These are phyloP conservation scores for Planococcus citri DNA, from an alignment of 1,140 invertebrate species.

Conservation along the genomic window DNA sequence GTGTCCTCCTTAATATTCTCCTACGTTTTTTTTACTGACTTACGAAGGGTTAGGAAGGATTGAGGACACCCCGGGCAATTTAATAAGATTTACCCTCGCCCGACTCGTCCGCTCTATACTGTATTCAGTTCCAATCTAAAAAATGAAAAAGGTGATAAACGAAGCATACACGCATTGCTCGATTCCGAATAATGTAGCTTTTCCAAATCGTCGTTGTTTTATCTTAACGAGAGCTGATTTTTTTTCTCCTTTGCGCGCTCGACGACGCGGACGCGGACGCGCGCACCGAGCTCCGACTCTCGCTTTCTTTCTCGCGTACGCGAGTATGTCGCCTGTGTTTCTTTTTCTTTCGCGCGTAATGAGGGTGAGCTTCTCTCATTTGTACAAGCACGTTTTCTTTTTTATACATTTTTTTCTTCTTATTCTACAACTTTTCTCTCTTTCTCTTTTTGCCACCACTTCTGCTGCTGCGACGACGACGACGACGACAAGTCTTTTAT, in stretches of 20 bases:
- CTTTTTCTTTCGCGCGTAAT: no score
- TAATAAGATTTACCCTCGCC: conserved; percentile 19
- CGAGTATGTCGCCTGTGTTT: no score
- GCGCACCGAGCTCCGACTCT: no score
- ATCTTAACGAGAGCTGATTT: conserved; percentile 17
- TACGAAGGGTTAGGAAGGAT: conserved; percentile 19
- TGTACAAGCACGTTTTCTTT: neutral
- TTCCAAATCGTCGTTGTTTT: conserved; percentile 18
- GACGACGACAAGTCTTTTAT: no score
- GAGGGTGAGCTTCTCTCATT: neutral
- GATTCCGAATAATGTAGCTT: conserved; percentile 16
- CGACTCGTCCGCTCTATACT: neutral
- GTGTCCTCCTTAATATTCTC: conserved; percentile 20
- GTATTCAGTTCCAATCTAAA: conserved; percentile 20
- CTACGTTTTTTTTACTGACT: conserved; percentile 14
- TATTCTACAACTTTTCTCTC: no score
- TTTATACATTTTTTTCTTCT: no score
- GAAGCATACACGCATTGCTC: conserved; percentile 17
- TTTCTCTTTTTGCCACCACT: no score
- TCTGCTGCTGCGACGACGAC: no score
- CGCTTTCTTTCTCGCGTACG: no score
- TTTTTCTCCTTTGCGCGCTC: neutral
- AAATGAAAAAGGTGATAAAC: conserved; percentile 20
- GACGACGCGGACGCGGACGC: no score
- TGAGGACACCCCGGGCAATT: conserved; percentile 19